Evolutionary conservation across 2,113 vertebrate species (phyloP).

Genomic region (Ranitomeya variabilis): DNA sequence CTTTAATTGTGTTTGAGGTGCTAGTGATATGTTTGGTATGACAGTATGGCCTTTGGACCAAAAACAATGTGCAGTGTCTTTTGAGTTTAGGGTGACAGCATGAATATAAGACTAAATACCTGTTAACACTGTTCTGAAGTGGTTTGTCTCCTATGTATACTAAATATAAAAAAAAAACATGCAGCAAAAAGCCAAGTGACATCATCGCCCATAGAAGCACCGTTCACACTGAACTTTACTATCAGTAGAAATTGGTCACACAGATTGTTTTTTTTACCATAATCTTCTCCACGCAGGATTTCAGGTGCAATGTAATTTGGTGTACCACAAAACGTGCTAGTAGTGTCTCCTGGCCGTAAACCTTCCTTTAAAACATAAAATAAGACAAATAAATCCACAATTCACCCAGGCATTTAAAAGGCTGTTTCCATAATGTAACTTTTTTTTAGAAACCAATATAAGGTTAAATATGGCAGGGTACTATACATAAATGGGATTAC

Average conservation of each 20-base stretch:
- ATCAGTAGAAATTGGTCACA: not conserved
- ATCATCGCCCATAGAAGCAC: not conserved
- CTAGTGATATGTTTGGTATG: no score
- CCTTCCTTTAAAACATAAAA: constrained; percentile 83
- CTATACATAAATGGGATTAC: no score
- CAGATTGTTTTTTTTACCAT: constrained; percentile 76
- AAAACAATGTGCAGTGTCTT: no score
- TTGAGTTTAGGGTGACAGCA: not conserved
- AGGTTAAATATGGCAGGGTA: no score
- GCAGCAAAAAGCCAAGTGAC: not conserved
- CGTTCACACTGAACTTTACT: not conserved
- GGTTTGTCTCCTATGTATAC: no score
- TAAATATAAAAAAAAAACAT: no score
- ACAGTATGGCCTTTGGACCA: no score
- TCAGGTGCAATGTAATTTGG: constrained; percentile 99
- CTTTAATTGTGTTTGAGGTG: no score
- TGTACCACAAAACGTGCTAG: constrained; percentile 98
- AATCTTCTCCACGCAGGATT: constrained; percentile 96
- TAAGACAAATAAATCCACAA: not conserved
- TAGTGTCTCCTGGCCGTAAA: constrained; percentile 94
- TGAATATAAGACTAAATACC: no score
- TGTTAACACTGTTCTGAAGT: no score
- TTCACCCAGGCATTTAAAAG: not conserved
- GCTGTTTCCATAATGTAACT: no score
- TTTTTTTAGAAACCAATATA: no score